Evolutionary conservation across 2,797 vertebrate genomes (phyloP), one percentile per base, ranked within the genome.

Genomic region (Crotalus adamanteus): DNA sequence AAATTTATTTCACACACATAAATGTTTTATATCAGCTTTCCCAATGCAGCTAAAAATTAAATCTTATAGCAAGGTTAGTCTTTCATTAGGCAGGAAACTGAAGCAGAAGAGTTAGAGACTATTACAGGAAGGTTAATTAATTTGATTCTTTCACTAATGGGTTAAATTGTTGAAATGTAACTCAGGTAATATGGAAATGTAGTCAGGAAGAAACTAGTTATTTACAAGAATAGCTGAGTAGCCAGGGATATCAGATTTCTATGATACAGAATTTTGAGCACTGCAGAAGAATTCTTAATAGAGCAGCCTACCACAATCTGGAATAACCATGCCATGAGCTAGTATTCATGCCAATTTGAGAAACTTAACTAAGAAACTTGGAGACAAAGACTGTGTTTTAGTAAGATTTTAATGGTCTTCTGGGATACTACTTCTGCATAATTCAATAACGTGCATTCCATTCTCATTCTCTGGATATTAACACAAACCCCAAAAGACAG

Each of bases 21-120:
- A 95, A 95, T 95, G 89, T 94, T 95, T 96, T 95, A 95, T 92
- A 94, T 92, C 88, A 93, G 83, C 31, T 60, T n/a, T 92, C 90
- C 91, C 69, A 37, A 86, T 94, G 92, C 57, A 91, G 92, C 88
- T 95, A 94, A 90, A 94, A 94, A 96, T 93, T 92, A 95, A 95
- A 86, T 94, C 59, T 56, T 95, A 93, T 95, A 93, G 94, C 94
- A 96, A 95, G 92, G 93, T 95, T 95, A 93, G 91, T 0, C 0
- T 92, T 94, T 96, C 93, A 92, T 95, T 92, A 92, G 91, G 92
- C 91, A 56, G 91, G 94, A 95, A 94, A 83, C 88, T 47, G 87
- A 96, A 95, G 60, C 56, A 94, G 90, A 93, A 92, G 92, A 92
- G 90, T 92, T 95, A 94, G 86, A 96, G 93, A 85, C 96, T 94